Conservation (phyloP, 2,888 invertebrate genomes). For the Ichneumon xanthorius region DNA sequence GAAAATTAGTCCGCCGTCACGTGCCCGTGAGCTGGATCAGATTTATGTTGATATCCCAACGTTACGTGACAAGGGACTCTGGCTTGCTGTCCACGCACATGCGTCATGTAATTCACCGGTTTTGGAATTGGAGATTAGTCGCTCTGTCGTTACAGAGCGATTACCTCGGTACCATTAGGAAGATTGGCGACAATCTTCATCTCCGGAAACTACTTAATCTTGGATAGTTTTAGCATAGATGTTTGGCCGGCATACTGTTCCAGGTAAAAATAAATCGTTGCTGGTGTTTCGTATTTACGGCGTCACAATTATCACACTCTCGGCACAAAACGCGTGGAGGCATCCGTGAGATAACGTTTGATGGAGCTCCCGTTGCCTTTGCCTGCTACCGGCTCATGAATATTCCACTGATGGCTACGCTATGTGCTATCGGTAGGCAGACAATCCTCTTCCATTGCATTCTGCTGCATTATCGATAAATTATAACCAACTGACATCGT, state of each 20-base stretch:
- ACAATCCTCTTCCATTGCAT: constrained; percentile 4
- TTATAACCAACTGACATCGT: constrained; percentile 38
- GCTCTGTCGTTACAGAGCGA: neutral
- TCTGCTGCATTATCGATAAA: constrained; percentile 47
- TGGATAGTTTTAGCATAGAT: neutral
- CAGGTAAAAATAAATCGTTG: neutral
- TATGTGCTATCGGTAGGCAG: constrained; percentile 9
- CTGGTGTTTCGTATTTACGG: constrained; percentile 19
- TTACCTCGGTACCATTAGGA: constrained; percentile 19
- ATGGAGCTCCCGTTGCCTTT: constrained; percentile 46
- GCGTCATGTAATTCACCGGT: neutral
- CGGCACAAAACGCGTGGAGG: constrained; percentile 27
- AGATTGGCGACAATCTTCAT: constrained; percentile 20
- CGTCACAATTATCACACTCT: constrained; percentile 51
- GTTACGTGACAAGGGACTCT: neutral
- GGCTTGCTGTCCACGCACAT: constrained; percentile 1
- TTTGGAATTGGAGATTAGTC: neutral
- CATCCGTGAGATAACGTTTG: constrained; percentile 42
- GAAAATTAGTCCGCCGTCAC: constrained; percentile 50
- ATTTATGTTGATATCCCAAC: constrained; percentile 50
- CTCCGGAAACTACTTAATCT: neutral
- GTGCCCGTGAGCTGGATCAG: constrained; percentile 26
- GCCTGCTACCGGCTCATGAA: constrained; percentile 54
- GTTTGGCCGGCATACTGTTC: neutral
- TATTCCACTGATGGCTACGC: constrained; percentile 46